Evolutionary conservation across 2,888 invertebrate species (phyloP), one percentile per base, ranked within the genome.

Genomic region (Andrena fulva): DNA sequence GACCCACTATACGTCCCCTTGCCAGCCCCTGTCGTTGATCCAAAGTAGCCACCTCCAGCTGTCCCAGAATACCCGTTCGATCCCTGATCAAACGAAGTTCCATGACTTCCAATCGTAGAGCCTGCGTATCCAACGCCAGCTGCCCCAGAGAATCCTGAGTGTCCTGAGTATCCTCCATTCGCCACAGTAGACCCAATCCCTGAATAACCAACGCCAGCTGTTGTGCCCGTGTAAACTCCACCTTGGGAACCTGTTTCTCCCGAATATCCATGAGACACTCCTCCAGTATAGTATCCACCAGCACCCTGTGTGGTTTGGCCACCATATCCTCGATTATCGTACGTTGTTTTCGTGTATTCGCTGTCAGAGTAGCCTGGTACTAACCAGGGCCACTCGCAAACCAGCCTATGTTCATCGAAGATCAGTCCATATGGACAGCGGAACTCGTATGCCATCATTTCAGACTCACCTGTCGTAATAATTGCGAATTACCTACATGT

Each of bases 341-440:
- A 95, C 85, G 95, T 95, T 2, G 84, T 80, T 72, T 89, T 86
- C 12, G 89, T 82, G 88, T 95, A 94, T 7, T 94, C 95, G 85
- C 95, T 93, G 6, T 94, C 95, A 54, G 95, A 94, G 85, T 95
- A 96, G 10, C 95, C 95, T 0, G 96, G 96, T 29, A 97, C 97
- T 73, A 96, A 91, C 97, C 97, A 97, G 0, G 97, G 96, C 97
- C 97, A 97, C 93, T 97, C 97, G 91, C 97, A 97, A 78, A 96
- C 94, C 2, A 97, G 94, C 33, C 95, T 95, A 0, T 94, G 95
- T 68, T 97, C 96, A 90, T 97, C 97, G 93, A 97, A 97, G 6
- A 97, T 97, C 24, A 97, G 95, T 0, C 97, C 97, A 92, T 96
- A 97, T 0, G 97, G 97, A 91, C 97, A 97, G 68, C 97, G 96